Evolutionary conservation across 37 sponge, comb jelly and placozoan genomes (phyloP).

Genomic region (Crambe crambe): DNA sequence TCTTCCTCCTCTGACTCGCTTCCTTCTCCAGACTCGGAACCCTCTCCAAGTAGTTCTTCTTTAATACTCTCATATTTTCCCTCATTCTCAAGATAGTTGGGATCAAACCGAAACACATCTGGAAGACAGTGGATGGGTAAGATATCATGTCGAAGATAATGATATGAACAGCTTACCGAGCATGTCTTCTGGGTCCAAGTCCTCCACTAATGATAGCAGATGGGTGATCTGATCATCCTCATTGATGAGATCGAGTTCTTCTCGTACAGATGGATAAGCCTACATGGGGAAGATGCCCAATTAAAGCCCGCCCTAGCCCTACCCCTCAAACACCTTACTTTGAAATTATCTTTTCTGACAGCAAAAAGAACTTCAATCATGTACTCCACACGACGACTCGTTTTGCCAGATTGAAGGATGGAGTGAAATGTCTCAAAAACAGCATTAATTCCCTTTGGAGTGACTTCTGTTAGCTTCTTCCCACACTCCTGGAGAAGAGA

Average conservation of each 20-base stretch:
- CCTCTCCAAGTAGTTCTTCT: conserved; percentile 71
- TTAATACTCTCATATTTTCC: conserved; percentile 81
- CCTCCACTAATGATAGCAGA: conserved; percentile 76
- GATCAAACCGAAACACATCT: conserved; percentile 94
- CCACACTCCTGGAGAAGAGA: conserved; percentile 71
- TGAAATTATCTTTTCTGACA: conserved; percentile 90
- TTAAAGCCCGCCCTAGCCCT: too few relatives aligned
- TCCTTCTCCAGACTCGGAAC: conserved; percentile 43
- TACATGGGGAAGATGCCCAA: too few relatives aligned
- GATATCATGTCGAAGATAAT: not conserved
- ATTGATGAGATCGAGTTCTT: conserved; percentile 89
- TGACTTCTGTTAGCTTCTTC: conserved; percentile 71
- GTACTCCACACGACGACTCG: conserved; percentile 84
- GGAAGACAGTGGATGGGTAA: not conserved
- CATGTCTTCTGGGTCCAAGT: conserved; percentile 60
- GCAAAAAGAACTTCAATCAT: conserved; percentile 96
- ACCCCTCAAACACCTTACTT: too few relatives aligned
- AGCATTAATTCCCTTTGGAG: conserved; percentile 73
- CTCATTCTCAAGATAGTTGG: conserved; percentile 83
- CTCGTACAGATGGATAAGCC: conserved; percentile 83
- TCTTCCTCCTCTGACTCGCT: conserved; percentile 59
- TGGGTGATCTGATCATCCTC: conserved; percentile 98
- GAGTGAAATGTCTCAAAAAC: conserved; percentile 85
- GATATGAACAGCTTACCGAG: conserved; percentile 53
- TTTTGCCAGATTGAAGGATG: conserved; percentile 81